Percentiles rank a stretch among this genome's conserved stretches.
phyloP scores from a whole-genome alignment of 2,888 invertebrate genomes.

The Drosophila tripunctata region DNA sequence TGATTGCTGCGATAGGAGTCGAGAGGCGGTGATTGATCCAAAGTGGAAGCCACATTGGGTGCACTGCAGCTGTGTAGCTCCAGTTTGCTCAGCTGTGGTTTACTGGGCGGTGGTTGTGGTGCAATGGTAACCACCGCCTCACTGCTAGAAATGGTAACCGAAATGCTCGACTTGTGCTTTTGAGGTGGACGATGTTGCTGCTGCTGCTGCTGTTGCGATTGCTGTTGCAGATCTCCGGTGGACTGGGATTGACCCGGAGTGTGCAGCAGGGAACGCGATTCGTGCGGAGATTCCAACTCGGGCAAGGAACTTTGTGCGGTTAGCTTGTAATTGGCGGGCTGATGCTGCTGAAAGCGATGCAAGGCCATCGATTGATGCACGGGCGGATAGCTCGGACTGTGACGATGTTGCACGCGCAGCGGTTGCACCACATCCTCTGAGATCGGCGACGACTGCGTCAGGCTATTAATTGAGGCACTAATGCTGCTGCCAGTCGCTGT shows the following conservation, averaged over 20 bases:
- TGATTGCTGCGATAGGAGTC: conserved; percentile 84
- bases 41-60: conserved; percentile 54
- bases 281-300: conserved; percentile 47
- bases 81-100: conserved; percentile 56
- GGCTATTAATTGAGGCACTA: conserved; percentile 12
- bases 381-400: conserved; percentile 82
- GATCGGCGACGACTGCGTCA: conserved; percentile 39
- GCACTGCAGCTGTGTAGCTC: conserved; percentile 66
- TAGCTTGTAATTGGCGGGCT: conserved; percentile 45
- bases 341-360: conserved; percentile 75
- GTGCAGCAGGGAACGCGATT: conserved; percentile 36
- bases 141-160: conserved; percentile 80
- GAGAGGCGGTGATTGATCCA: conserved; percentile 33
- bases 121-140: conserved; percentile 73
- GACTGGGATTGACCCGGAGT: conserved; percentile 61
- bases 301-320: conserved; percentile 75
- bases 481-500: too few species aligned
- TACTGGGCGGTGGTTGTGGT: conserved; percentile 68
- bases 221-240: conserved; percentile 64
- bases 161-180: conserved; percentile 81
- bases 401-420: conserved; percentile 76
- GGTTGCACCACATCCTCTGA: conserved; percentile 57
- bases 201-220: conserved; percentile 43
- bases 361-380: conserved; percentile 72
- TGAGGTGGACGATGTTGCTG: conserved; percentile 50